phyloP scores from a whole-genome alignment of 2,797 vertebrate species.

The Gallinago nigripennis region DNA sequence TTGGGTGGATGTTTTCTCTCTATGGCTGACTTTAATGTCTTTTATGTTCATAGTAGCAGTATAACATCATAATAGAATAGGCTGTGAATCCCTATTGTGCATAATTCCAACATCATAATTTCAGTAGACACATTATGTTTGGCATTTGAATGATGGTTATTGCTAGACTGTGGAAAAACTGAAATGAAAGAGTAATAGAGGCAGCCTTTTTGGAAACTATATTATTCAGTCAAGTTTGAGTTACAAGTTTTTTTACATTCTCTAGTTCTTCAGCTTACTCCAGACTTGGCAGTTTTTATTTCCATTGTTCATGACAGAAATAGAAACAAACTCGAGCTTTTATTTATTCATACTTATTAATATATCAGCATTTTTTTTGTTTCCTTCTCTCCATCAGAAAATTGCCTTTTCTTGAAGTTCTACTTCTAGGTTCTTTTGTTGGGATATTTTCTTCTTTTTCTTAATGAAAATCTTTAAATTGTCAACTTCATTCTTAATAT shows the following conservation, averaged over 20 bases:
- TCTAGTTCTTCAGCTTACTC: neutral
- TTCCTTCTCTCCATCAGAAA: neutral
- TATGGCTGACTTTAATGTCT: constrained; percentile 7
- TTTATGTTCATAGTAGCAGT: constrained; percentile 14
- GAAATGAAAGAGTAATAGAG: constrained; percentile 14
- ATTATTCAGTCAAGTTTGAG: neutral
- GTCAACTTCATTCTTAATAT: neutral
- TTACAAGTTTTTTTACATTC: constrained; percentile 1
- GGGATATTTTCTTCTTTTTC: neutral
- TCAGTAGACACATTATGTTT: constrained; percentile 20
- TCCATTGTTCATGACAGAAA: neutral
- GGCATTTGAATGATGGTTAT: constrained; percentile 46
- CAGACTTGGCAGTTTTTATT: neutral
- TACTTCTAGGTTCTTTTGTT: neutral
- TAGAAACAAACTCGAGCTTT: rapidly evolving
- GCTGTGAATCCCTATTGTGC: constrained; percentile 29
- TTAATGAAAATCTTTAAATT: neutral
- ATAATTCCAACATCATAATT: constrained; percentile 51
- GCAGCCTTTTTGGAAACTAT: neutral
- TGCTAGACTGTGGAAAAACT: constrained; percentile 31
- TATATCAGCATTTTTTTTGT: rapidly evolving
- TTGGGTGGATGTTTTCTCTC: neutral
- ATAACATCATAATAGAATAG: constrained; percentile 36
- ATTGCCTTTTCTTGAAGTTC: neutral
- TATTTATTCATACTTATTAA: neutral